Conservation (phyloP, 2,797 vertebrate species). For the Brotula barbata region DNA sequence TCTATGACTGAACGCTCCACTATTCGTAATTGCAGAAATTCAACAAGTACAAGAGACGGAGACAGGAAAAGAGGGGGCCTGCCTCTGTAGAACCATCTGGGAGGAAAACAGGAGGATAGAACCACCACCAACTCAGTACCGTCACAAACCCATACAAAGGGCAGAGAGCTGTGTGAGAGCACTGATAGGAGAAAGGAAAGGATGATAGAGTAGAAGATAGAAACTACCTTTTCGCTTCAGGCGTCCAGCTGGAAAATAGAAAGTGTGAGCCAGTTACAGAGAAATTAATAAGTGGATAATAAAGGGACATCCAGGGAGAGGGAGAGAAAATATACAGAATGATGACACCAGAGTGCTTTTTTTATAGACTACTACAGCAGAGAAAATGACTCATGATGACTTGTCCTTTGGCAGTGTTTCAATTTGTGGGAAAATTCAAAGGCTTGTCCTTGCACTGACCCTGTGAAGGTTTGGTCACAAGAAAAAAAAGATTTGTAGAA, state of each 20-base stretch:
- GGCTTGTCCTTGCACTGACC: slow-evolving; percentile 19
- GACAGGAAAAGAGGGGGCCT: slow-evolving; percentile 28
- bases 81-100: slow-evolving; percentile 46
- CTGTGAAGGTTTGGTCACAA: slow-evolving; percentile 20
- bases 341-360: slow-evolving; percentile 34
- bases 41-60: slow-evolving; percentile 34
- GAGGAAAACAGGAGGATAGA: slow-evolving; percentile 55
- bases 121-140: slow-evolving; percentile 55
- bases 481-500: slow-evolving; percentile 2
- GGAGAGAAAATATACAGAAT: slow-evolving; percentile 29
- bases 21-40: too few species aligned
- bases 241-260: slow-evolving; percentile 82
- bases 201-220: slow-evolving; percentile 66
- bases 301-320: neutral
- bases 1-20: too few species aligned
- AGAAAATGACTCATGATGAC: slow-evolving; percentile 32
- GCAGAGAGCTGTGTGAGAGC: slow-evolving; percentile 51
- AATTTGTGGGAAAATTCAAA: slow-evolving; percentile 31
- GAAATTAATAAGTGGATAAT: slow-evolving; percentile 44
- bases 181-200: slow-evolving; percentile 47
- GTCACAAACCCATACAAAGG: slow-evolving; percentile 66
- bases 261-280: slow-evolving; percentile 68
- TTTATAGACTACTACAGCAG: slow-evolving; percentile 31
- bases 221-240: slow-evolving; percentile 81
- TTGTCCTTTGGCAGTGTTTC: slow-evolving; percentile 32